Evolutionary conservation across 2,888 invertebrate species (phyloP).

Genomic region (Eurytoma californica): DNA sequence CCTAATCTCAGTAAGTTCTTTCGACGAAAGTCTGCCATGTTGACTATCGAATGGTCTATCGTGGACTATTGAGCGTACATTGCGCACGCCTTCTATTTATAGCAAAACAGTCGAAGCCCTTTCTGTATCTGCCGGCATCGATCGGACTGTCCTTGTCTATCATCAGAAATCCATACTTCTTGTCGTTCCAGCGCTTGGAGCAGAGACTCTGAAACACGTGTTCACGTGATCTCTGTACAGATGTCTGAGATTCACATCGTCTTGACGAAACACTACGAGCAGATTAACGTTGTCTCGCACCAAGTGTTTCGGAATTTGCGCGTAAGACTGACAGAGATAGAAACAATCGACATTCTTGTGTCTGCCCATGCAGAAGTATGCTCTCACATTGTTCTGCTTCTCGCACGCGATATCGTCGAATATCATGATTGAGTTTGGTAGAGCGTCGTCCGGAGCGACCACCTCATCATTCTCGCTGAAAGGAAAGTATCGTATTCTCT

Average conservation of each 20-base stretch:
- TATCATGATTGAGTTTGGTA: slow-evolving; percentile 63
- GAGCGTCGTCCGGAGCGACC: background rate
- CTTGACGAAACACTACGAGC: slow-evolving; percentile 66
- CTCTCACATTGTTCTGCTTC: slow-evolving; percentile 58
- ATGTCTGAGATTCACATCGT: slow-evolving; percentile 68
- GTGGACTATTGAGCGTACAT: too few relatives aligned
- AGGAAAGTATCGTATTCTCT: background rate
- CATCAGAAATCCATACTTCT: slow-evolving; percentile 52
- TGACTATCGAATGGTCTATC: too few relatives aligned
- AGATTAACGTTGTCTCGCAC: slow-evolving; percentile 48
- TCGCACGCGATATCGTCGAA: slow-evolving; percentile 71
- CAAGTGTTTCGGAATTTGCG: slow-evolving; percentile 50
- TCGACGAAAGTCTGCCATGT: too few relatives aligned
- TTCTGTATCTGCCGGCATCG: slow-evolving; percentile 9
- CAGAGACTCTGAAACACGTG: slow-evolving; percentile 57
- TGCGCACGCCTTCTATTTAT: background rate
- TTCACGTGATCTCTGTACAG: slow-evolving; percentile 57
- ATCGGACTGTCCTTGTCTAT: slow-evolving; percentile 55
- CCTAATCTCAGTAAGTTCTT: too few relatives aligned
- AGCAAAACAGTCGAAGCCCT: slow-evolving; percentile 45
- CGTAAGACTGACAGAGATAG: slow-evolving; percentile 64
- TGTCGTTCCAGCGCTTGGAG: slow-evolving; percentile 53
- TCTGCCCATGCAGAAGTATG: slow-evolving; percentile 58
- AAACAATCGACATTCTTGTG: slow-evolving; percentile 63
- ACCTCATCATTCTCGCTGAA: background rate